Conservation (phyloP, 1,140 invertebrate genomes). For the Adelges cooleyi region DNA sequence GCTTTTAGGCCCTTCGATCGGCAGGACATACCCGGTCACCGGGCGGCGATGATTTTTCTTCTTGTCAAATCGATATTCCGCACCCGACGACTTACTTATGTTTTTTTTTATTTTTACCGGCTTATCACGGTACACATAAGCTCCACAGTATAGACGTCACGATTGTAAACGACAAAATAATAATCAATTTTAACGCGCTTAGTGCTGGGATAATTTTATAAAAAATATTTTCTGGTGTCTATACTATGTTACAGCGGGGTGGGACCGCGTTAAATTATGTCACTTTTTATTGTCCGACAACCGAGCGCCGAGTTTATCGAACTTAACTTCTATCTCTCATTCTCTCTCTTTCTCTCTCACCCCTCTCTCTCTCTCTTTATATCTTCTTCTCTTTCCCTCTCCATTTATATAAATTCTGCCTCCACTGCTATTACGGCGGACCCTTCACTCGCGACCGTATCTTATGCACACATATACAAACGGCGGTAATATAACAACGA, state of each 20-base stretch:
- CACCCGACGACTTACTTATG: too few species aligned
- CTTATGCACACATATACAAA: background rate
- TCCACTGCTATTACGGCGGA: conserved; percentile 3
- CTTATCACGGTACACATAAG: too few species aligned
- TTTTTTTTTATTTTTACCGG: too few species aligned
- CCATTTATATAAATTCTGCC: too few species aligned
- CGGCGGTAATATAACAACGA: background rate
- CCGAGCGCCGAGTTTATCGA: background rate
- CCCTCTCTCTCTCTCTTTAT: conserved; percentile 13
- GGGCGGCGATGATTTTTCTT: too few species aligned
- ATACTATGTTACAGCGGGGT: too few species aligned
- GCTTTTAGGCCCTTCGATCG: background rate
- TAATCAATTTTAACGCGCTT: background rate
- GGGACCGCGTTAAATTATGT: background rate
- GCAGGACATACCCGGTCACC: too few species aligned
- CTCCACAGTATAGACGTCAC: background rate
- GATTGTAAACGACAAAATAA: background rate
- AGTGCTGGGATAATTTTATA: background rate
- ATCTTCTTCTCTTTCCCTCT: background rate
- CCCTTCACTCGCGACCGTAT: background rate
- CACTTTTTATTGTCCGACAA: background rate
- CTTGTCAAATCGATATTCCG: too few species aligned
- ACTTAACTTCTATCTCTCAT: background rate
- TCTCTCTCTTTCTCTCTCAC: conserved; percentile 19
- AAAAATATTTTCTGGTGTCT: too few species aligned